phyloP scores from a whole-genome alignment of 2,113 vertebrate species.

The Urocolius indicus region DNA sequence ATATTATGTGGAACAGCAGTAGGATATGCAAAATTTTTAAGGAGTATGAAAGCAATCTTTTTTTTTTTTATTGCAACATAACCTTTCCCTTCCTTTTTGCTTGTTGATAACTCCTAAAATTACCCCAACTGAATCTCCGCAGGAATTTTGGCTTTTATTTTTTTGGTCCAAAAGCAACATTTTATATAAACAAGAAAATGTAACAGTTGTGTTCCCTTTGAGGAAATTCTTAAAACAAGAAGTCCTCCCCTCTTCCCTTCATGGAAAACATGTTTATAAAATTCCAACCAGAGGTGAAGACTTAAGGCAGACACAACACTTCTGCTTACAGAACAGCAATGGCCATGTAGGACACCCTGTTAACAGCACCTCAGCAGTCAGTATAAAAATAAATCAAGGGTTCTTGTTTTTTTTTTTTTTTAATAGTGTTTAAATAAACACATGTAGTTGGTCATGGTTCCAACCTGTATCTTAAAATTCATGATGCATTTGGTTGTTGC shows the following conservation, averaged over 20 bases:
- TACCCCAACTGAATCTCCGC: background rate
- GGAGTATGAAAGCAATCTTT: background rate
- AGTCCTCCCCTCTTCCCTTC: background rate
- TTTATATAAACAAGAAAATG: background rate
- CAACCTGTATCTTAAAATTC: background rate
- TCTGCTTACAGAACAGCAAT: background rate
- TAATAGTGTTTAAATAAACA: background rate
- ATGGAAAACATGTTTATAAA: background rate
- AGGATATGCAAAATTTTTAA: background rate
- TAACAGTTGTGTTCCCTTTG: background rate
- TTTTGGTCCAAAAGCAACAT: background rate
- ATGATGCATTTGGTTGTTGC: background rate
- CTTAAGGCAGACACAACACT: background rate
- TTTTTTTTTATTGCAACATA: background rate
- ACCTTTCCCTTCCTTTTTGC: background rate
- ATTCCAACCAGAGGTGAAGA: background rate
- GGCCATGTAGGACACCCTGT: background rate
- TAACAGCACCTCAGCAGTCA: background rate
- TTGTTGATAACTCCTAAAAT: background rate
- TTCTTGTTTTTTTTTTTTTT: background rate
- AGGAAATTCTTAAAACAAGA: background rate
- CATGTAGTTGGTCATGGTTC: background rate
- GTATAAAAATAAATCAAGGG: background rate
- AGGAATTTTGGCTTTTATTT: background rate
- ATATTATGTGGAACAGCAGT: background rate